Evolutionary conservation across 2,888 invertebrate genomes (phyloP), one percentile per base, ranked within the genome.

Genomic region (Reticulitermes lucifugus): DNA sequence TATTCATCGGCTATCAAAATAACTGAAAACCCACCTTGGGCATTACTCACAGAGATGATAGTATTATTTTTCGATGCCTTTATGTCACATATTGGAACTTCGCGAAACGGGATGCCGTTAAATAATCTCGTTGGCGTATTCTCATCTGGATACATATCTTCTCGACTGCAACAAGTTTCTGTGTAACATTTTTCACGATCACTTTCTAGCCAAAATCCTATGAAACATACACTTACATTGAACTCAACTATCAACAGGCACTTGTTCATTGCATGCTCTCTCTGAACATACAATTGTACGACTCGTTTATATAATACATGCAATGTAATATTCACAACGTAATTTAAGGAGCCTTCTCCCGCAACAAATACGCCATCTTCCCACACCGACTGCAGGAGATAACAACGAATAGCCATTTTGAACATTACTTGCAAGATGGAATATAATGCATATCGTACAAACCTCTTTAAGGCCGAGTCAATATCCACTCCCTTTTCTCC

Each of bases 31-130:
- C 88, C 90, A 91, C 97, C 97, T 90, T 93, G 93, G 86, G 92
- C 89, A 90, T 97, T 95, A 0, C 96, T 94, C 70, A 98, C 90
- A 18, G 93, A 92, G 85, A 98, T 92, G 85, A 98, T 95, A 18
- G 98, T 98, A 90, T 99, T 99, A 91, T 99, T 99, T 86, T 93
- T 93, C 18, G 96, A 94, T 0, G 96, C 95, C 89, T 95, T 93
- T 79, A 99, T 95, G 90, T 97, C 95, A 88, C 96, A 94, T 85
- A 98, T 93, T 0, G 98, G 98, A 83, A 98, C 89, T 80, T 97
- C 94, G 89, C 94, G 94, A 90, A 95, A 98, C 2, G 94, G 93
- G 0, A 94, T 91, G 0, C 97, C 97, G 89, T 96, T 93, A 89
- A 97, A 96, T 5, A 97, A 89, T 88, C 92, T 91, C 86, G 94